Base-by-base conservation (phyloP, 2,113 vertebrate genomes). In the Desmodus rotundus region DNA sequence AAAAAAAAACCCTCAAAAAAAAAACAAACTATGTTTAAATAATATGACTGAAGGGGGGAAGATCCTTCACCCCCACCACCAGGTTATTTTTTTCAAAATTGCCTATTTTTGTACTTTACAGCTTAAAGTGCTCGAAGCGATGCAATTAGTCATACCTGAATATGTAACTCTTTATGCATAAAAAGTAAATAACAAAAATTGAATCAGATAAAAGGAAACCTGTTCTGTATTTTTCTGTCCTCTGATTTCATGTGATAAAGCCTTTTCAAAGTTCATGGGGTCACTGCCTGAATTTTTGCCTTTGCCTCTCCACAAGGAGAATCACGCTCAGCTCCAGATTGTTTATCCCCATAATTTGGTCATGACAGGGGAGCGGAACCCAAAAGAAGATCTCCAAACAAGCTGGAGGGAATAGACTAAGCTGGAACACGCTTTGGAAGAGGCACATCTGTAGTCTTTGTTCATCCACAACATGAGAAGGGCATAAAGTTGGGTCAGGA, bases 141-240 rank as follows among this genome's bases (percentile, higher is more conserved):
- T 67, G 17, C 43, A 54, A 91, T 91, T 96, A 95, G 88, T 93
- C 93, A 94, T 63, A 87, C 50, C 31, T 70, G 87, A 91, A 52
- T 83, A 38, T 12, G 17, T 74, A 96, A 54, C 43, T 45, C 33
- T 93, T 96, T 91, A 54, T 80, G 86, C 80, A 87, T 95, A 84
- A 94, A 95, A 96, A 77, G 61, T 94, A 92, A 93, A 96, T 89
- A 92, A 81, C 47, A 77, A 77, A 94, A 92, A 76, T 80, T 72
- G 84, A 83, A 65, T 92, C 52, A 82, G 80, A 76, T 63, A 83
- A 89, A 73, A 63, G 84, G 89, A 94, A 96, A 87, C 14, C 28
- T 74, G 56, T 24, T 41, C 47, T 91, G 13, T 90, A 17, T 89
- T 96, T 92, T 93, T 65, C 68, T 89, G 0, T 76, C 22, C 22